Conservation (phyloP, 2,888 invertebrate species). For the Zaprionus obscuricornis region DNA sequence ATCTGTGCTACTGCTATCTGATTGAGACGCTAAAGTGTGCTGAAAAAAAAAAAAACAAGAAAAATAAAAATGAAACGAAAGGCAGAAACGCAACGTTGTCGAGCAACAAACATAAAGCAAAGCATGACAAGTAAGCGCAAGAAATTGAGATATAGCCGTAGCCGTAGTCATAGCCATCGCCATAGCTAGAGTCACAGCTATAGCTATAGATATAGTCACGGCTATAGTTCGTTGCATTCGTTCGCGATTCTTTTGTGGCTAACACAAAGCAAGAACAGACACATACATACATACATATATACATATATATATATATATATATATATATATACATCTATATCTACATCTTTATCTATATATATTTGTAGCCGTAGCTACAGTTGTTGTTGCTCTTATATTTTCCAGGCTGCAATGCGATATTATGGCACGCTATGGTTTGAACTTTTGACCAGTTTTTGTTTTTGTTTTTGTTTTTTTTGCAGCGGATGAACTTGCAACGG, state of each 20-base stretch:
- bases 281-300: not conserved
- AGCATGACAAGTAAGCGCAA: constrained; percentile 51
- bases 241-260: constrained; percentile 7
- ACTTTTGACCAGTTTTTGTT: constrained; percentile 31
- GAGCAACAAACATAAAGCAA: constrained; percentile 51
- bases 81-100: constrained; percentile 31
- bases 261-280: constrained; percentile 21
- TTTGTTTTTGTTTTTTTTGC: too few species aligned
- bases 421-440: constrained; percentile 38
- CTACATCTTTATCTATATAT: too few species aligned
- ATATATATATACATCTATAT: too few species aligned
- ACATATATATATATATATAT: not conserved
- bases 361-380: too few species aligned
- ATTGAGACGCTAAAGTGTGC: constrained; percentile 68
- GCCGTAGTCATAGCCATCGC: constrained; percentile 34
- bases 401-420: constrained; percentile 40
- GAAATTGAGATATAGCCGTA: constrained; percentile 63
- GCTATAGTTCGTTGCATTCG: constrained; percentile 10
- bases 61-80: constrained; percentile 2
- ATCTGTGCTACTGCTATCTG: constrained; percentile 60
- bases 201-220: constrained; percentile 38
- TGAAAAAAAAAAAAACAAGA: constrained; percentile 9
- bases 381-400: too few species aligned
- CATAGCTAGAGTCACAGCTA: constrained; percentile 22
- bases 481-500: constrained; percentile 26